phyloP scores from a whole-genome alignment of 2,797 vertebrate genomes.

The Coregonus ussuriensis region DNA sequence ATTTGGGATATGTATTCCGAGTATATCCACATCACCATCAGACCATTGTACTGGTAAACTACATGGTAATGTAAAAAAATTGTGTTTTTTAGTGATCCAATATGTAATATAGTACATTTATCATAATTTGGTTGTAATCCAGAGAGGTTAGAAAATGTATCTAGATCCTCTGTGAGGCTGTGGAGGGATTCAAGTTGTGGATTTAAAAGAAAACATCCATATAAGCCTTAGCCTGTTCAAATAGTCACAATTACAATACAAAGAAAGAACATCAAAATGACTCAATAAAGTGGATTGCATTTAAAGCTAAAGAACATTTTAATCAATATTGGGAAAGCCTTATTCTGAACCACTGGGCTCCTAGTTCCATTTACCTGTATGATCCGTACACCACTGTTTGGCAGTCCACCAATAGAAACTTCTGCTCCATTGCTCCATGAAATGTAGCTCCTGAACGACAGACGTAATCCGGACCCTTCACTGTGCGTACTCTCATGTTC shows the following conservation, averaged over 20 bases:
- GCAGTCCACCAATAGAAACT: constrained; percentile 92
- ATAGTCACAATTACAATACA: not conserved
- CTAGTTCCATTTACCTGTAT: constrained; percentile 85
- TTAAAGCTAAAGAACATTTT: not conserved
- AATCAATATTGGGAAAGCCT: not conserved
- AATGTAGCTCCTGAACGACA: constrained; percentile 94
- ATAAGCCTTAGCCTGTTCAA: not conserved
- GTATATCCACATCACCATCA: too few relatives aligned
- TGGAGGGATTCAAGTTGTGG: too few relatives aligned
- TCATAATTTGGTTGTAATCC: too few relatives aligned
- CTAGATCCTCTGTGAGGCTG: too few relatives aligned
- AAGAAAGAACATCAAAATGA: not conserved
- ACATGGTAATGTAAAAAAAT: too few relatives aligned
- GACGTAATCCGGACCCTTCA: constrained; percentile 92
- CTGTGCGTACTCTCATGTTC: constrained; percentile 94
- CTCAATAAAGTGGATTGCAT: not conserved
- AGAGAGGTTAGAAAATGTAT: too few relatives aligned
- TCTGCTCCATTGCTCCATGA: constrained; percentile 91
- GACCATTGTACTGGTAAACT: too few relatives aligned
- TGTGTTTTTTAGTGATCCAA: too few relatives aligned
- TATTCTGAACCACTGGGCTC: not conserved
- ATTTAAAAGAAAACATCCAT: not conserved
- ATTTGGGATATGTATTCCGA: too few relatives aligned
- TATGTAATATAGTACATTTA: too few relatives aligned
- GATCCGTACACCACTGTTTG: constrained; percentile 92